Evolutionary conservation across 2,888 invertebrate genomes (phyloP), one percentile per base, ranked within the genome.

Genomic region (Leucoptera coffeella): DNA sequence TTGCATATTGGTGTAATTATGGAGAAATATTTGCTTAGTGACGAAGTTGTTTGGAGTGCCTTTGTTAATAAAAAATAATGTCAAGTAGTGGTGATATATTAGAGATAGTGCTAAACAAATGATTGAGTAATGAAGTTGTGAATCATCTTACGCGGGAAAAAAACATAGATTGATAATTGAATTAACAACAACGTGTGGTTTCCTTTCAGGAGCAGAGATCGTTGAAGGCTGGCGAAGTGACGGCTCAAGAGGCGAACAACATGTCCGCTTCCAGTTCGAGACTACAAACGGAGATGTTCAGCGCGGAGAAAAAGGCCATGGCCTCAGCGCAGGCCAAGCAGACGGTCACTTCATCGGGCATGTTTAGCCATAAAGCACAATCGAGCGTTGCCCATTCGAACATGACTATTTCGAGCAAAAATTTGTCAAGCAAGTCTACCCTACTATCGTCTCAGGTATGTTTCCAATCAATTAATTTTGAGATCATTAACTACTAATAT

Each of bases 211-310:
- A 89, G 62, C 86, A 86, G 41, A 78, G 86, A 43, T 85, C 85
- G 27, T 57, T 92, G 37, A 87, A 85, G 57, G 79, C 87, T 28
- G 87, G 86, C 29, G 91, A 91, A 50, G 71, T 89, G 28, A 80
- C 85, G 28, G 87, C 89, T 42, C 86, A 90, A 52, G 88, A 90
- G 52, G 84, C 82, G 39, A 86, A 87, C 50, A 88, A 86, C 52
- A 80, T 89, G 64, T 83, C 86, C 29, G 84, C 88, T 23, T 79
- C 86, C 22, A 84, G 84, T 48, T 84, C 89, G 67, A 84, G 87
- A 56, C 73, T 92, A 29, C 86, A 87, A 38, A 87, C 89, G 26
- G 89, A 88, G 43, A 82, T 82, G 21, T 91, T 88, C 58, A 88
- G 85, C 41, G 83, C 87, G 8, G 89, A 91, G 61, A 85, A 90